These are phyloP conservation scores for Hermodice carunculata DNA, from an alignment of 2,888 invertebrate species.

Conservation along the genomic window DNA sequence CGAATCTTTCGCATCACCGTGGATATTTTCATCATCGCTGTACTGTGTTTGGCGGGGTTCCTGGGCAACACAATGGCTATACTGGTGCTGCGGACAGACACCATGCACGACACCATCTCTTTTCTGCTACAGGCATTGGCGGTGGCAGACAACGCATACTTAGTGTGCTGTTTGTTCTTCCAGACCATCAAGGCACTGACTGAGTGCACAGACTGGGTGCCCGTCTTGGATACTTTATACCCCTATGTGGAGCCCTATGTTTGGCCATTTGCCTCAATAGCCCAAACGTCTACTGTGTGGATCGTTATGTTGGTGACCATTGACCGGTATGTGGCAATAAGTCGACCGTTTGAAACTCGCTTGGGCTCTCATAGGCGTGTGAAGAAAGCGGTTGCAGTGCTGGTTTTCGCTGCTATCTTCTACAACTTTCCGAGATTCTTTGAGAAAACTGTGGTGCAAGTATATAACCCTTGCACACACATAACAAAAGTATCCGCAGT, in stretches of 20 bases:
- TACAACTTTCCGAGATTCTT: slow-evolving; percentile 46
- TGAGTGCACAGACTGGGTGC: slow-evolving; percentile 31
- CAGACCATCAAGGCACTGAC: slow-evolving; percentile 34
- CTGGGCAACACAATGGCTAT: slow-evolving; percentile 75
- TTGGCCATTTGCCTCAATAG: slow-evolving; percentile 34
- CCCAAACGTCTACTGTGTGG: slow-evolving; percentile 37
- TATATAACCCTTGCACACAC: slow-evolving; percentile 23
- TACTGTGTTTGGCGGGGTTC: slow-evolving; percentile 73
- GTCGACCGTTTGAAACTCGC: slow-evolving; percentile 30
- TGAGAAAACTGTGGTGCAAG: slow-evolving; percentile 20
- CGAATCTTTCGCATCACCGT: slow-evolving; percentile 12
- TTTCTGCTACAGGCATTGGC: slow-evolving; percentile 44
- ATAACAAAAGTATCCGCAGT: not conserved
- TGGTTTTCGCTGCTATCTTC: slow-evolving; percentile 19
- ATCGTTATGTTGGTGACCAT: slow-evolving; percentile 37
- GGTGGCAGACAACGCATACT: slow-evolving; percentile 41
- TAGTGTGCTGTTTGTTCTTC: slow-evolving; percentile 30
- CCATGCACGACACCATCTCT: slow-evolving; percentile 70
- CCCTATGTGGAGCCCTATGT: slow-evolving; percentile 31
- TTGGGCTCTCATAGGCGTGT: slow-evolving; percentile 17
- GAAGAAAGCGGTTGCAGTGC: slow-evolving; percentile 10
- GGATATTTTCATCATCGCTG: slow-evolving; percentile 28
- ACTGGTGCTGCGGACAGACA: slow-evolving; percentile 71
- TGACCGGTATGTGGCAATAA: slow-evolving; percentile 36
- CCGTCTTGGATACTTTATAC: slow-evolving; percentile 13